phyloP scores from a whole-genome alignment of 1,140 invertebrate genomes.

The Heliconius hewitsoni region DNA sequence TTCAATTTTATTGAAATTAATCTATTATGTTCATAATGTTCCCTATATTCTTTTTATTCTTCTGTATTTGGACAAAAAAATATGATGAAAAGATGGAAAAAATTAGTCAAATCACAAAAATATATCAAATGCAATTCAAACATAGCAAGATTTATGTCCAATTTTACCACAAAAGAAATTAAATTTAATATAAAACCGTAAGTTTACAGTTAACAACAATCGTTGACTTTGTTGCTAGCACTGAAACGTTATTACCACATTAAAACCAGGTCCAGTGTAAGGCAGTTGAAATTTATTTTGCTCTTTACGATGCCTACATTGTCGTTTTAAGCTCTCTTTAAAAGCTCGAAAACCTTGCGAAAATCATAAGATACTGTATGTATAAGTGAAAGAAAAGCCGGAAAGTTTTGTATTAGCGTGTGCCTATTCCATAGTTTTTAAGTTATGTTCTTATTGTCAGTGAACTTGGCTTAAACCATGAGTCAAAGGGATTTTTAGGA shows the following conservation, averaged over 20 bases:
- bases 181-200: conserved; percentile 2
- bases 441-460: no score
- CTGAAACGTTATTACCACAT: conserved; percentile 43
- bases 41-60: no score
- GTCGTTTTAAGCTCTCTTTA: conserved; percentile 42
- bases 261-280: conserved; percentile 45
- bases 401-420: neutral
- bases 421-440: neutral
- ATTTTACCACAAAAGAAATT: neutral
- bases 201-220: conserved; percentile 32
- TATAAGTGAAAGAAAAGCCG: neutral
- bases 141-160: no score
- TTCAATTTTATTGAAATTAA: no score
- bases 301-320: conserved; percentile 47
- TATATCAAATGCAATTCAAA: no score
- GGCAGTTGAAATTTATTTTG: conserved; percentile 49
- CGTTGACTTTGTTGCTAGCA: conserved; percentile 38
- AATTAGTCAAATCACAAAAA: no score
- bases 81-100: no score
- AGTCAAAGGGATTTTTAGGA: no score
- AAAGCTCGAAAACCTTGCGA: conserved; percentile 23
- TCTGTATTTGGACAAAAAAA: no score
- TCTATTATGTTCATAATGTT: no score
- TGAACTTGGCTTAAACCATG: no score
- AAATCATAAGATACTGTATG: conserved; percentile 30